Evolutionary conservation across 1,140 invertebrate genomes (phyloP).

Genomic region (Drosophila arizonae): DNA sequence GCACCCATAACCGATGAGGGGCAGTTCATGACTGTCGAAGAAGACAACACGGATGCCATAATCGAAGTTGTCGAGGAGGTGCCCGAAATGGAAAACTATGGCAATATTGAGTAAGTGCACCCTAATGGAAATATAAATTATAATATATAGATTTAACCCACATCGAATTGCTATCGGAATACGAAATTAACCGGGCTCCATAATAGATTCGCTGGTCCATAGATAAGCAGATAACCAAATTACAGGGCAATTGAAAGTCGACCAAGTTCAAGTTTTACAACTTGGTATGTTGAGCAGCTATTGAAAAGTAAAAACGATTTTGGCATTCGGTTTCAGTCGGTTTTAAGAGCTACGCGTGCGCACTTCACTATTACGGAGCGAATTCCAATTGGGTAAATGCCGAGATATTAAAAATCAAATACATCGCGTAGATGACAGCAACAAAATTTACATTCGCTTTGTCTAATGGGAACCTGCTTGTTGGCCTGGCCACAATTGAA

Average conservation of each 20-base stretch:
- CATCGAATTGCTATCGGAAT: not conserved
- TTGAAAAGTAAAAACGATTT: conserved; percentile 35
- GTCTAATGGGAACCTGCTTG: conserved; percentile 21
- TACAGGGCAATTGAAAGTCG: conserved; percentile 24
- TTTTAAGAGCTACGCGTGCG: conserved; percentile 41
- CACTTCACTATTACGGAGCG: conserved; percentile 26
- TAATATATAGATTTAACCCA: not conserved
- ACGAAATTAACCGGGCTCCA: not conserved
- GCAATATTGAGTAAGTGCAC: conserved; percentile 55
- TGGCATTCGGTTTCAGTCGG: conserved; percentile 33
- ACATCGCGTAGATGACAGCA: not conserved
- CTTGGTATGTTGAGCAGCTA: not conserved
- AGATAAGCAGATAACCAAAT: not conserved
- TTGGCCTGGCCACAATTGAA: conserved; percentile 26
- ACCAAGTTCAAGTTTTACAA: not conserved
- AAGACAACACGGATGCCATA: conserved; percentile 61
- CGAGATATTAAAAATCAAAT: conserved; percentile 12
- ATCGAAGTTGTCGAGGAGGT: conserved; percentile 68
- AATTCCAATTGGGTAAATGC: conserved; percentile 28
- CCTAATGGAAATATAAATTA: not conserved
- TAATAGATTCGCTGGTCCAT: not conserved
- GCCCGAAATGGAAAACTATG: conserved; percentile 57
- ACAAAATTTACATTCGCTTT: conserved; percentile 59
- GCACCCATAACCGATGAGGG: conserved; percentile 9
- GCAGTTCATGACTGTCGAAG: conserved; percentile 53